phyloP scores from a whole-genome alignment of 2,797 vertebrate species.

The Miichthys miiuy region DNA sequence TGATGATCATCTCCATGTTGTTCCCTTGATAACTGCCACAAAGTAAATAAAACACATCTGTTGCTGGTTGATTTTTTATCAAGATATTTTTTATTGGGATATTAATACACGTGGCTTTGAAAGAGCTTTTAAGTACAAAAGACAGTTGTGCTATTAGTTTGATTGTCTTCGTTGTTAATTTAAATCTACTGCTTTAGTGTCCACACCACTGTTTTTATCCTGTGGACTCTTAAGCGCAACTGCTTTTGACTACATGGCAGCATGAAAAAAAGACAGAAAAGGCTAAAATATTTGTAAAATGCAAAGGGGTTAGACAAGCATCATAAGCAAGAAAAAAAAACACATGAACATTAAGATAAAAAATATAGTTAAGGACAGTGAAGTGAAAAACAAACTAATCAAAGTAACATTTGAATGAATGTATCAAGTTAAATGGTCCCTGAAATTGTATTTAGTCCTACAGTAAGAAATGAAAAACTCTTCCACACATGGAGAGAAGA shows the following conservation, averaged over 20 bases:
- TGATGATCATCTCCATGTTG: background rate
- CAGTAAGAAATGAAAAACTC: constrained; percentile 34
- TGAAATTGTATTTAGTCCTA: constrained; percentile 42
- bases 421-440: constrained; percentile 42
- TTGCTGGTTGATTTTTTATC: constrained; percentile 23
- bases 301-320: constrained; percentile 28
- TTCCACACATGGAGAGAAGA: constrained; percentile 12
- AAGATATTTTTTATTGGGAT: constrained; percentile 70
- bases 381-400: constrained; percentile 35
- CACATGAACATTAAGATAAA: constrained; percentile 3
- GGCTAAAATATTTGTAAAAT: constrained; percentile 20
- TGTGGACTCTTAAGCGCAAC: constrained; percentile 55
- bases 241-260: constrained; percentile 27
- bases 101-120: constrained; percentile 51
- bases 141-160: constrained; percentile 50
- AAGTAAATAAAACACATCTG: constrained; percentile 39
- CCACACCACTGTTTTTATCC: constrained; percentile 12
- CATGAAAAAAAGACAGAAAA: background rate
- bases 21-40: background rate
- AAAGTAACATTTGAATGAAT: constrained; percentile 22
- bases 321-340: constrained; percentile 35
- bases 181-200: constrained; percentile 33
- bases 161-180: constrained; percentile 51
- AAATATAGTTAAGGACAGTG: constrained; percentile 16
- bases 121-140: constrained; percentile 60